Evolutionary conservation across 2,888 invertebrate genomes (phyloP).

Genomic region (Shargacucullia verbasci): DNA sequence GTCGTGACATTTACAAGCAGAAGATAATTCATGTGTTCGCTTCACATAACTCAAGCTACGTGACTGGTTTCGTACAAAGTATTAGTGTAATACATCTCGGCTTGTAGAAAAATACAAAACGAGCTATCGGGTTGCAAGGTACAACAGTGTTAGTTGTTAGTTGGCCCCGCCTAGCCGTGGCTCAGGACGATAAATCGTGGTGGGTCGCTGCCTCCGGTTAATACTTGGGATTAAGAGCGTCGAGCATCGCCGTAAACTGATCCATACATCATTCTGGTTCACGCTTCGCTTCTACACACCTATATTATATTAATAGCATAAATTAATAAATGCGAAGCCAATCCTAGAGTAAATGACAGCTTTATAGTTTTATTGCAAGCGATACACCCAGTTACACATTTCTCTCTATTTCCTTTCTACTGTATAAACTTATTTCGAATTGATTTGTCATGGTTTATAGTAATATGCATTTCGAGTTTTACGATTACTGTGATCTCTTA

Average conservation of each 20-base stretch:
- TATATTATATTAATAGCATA: constrained; percentile 60
- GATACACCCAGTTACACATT: constrained; percentile 7
- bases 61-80: constrained; percentile 55
- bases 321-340: constrained; percentile 54
- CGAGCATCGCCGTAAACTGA: constrained; percentile 72
- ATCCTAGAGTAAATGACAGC: constrained; percentile 45
- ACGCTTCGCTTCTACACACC: constrained; percentile 56
- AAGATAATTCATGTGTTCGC: constrained; percentile 53
- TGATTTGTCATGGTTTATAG: constrained; percentile 18
- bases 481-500: constrained; percentile 18
- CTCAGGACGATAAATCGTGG: constrained; percentile 74
- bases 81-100: constrained; percentile 52
- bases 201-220: constrained; percentile 73
- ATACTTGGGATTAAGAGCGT: constrained; percentile 77
- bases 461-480: constrained; percentile 20
- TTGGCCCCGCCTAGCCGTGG: constrained; percentile 68
- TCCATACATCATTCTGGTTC: constrained; percentile 72
- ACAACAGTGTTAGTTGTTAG: constrained; percentile 72
- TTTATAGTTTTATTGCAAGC: constrained; percentile 25
- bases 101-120: constrained; percentile 62
- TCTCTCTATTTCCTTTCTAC: constrained; percentile 19
- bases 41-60: constrained; percentile 54
- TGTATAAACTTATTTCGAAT: constrained; percentile 13
- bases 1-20: constrained; percentile 44
- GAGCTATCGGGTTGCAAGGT: constrained; percentile 68